Evolutionary conservation across 2,113 vertebrate species (phyloP).

Genomic region (Canis aureus): DNA sequence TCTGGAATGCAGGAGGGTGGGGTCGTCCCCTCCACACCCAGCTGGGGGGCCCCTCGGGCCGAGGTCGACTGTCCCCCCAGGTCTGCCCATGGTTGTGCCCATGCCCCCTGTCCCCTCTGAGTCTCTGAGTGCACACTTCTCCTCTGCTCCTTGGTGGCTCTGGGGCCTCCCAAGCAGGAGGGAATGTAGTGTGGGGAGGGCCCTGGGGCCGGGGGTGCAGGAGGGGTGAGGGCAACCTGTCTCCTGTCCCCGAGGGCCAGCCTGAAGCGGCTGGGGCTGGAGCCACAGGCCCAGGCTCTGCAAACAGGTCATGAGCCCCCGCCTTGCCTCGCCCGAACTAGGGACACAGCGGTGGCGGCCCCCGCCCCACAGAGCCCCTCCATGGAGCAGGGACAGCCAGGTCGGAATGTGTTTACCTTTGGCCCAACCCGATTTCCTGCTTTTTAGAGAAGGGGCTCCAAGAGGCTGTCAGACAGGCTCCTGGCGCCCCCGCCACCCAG

Average conservation of each 20-base stretch:
- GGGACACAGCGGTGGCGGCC: not conserved
- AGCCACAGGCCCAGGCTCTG: not conserved
- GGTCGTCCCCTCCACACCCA: not conserved
- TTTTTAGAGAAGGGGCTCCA: constrained; percentile 65
- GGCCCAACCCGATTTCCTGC: constrained; percentile 71
- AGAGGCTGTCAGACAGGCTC: constrained; percentile 37
- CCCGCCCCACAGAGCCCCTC: not conserved
- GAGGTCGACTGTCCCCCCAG: no score
- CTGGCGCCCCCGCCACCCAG: constrained; percentile 41
- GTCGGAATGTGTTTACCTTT: constrained; percentile 78
- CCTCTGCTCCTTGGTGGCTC: not conserved
- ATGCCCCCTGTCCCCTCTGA: rapidly evolving
- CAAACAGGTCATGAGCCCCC: not conserved
- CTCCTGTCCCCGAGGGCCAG: not conserved
- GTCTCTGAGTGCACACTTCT: no score
- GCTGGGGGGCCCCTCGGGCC: no score
- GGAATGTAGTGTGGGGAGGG: not conserved
- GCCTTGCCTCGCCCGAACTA: not conserved
- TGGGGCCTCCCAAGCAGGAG: rapidly evolving
- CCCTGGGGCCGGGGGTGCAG: not conserved
- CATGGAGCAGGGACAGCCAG: not conserved
- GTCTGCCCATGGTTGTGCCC: not conserved
- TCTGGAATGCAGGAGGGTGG: not conserved
- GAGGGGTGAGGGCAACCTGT: rapidly evolving
- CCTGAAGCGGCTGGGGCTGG: not conserved